Conservation (phyloP, 2,113 vertebrate species). For the Plestiodon gilberti region DNA sequence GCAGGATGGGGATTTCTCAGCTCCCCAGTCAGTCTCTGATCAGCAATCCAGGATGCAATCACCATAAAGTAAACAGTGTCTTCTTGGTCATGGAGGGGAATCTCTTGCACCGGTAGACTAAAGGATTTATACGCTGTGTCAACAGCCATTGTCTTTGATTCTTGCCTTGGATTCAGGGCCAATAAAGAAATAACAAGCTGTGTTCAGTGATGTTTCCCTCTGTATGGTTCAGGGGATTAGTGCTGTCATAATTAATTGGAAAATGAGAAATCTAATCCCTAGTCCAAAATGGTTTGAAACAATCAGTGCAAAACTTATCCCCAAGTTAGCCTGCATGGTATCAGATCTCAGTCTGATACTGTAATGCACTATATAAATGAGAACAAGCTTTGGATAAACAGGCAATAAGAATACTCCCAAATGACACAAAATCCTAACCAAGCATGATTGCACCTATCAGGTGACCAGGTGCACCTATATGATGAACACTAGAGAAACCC, state of each 20-base stretch:
- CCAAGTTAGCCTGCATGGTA: neutral
- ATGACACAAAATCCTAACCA: neutral
- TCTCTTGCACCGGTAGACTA: constrained; percentile 38
- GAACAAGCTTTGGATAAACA: neutral
- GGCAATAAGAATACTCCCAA: neutral
- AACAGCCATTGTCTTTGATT: constrained; percentile 34
- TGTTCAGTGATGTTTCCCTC: neutral
- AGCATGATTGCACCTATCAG: neutral
- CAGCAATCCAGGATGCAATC: neutral
- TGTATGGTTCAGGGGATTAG: constrained; percentile 30
- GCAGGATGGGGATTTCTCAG: constrained; percentile 17
- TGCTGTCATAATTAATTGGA: constrained; percentile 42
- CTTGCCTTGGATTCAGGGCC: neutral
- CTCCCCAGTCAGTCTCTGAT: constrained; percentile 16
- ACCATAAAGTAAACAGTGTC: constrained; percentile 45
- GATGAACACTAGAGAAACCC: neutral
- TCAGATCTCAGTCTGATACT: neutral
- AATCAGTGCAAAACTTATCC: constrained; percentile 24
- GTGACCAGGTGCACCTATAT: neutral
- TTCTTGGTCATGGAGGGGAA: neutral
- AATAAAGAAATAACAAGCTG: neutral
- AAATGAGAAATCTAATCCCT: constrained; percentile 20
- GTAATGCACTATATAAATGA: neutral
- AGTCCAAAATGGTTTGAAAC: constrained; percentile 26
- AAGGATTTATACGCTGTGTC: neutral